Percentiles rank a stretch among this genome's conserved stretches.
phyloP scores from a whole-genome alignment of 2,113 vertebrate species.

The Nicator chloris region DNA sequence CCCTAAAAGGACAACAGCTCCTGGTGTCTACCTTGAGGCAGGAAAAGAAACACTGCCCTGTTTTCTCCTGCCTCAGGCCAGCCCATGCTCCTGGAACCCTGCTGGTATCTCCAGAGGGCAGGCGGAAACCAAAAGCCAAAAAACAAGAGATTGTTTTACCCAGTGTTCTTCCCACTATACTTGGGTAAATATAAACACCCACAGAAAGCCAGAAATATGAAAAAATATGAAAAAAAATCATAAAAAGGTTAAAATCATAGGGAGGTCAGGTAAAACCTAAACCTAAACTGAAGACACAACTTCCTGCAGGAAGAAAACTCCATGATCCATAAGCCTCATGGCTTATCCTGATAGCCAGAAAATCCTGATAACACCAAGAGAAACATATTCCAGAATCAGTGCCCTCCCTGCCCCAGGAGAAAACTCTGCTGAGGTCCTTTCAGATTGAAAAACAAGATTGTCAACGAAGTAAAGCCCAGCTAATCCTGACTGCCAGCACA shows the following conservation, averaged over 20 bases:
- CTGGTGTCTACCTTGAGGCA: neutral
- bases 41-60: neutral
- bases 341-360: slow-evolving; percentile 3
- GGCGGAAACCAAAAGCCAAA: neutral
- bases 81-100: neutral
- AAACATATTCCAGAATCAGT: neutral
- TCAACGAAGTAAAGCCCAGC: neutral
- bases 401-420: neutral
- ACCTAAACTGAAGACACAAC: neutral
- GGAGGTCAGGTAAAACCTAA: neutral
- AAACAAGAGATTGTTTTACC: neutral
- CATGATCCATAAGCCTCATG: neutral
- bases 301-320: neutral
- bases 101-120: neutral
- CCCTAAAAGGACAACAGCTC: neutral
- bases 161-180: rapidly evolving
- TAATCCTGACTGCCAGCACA: slow-evolving; percentile 21
- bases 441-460: slow-evolving; percentile 4
- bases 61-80: neutral
- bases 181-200: neutral
- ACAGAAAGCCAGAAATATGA: neutral
- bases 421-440: neutral
- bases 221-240: neutral
- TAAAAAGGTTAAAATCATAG: neutral
- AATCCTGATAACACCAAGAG: neutral